Evolutionary conservation across 2,797 vertebrate genomes (phyloP), one percentile per base, ranked within the genome.

Genomic region (Muraenolepis orangiensis): DNA sequence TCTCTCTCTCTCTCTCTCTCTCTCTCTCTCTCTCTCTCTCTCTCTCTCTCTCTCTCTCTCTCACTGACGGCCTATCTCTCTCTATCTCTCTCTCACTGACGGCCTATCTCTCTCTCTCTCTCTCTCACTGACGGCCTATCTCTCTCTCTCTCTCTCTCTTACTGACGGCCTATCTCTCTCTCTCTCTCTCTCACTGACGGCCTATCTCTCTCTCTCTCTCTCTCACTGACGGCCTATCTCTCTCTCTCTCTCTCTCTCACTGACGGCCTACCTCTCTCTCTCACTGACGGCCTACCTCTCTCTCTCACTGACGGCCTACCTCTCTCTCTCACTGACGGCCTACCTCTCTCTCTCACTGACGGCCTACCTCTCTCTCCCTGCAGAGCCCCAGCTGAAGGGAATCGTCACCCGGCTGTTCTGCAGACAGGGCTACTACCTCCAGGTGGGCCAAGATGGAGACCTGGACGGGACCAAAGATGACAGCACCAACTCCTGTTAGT

Each of bases 331-430:
- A 51, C n/a, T n/a, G n/a, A n/a, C n/a, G n/a, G n/a, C n/a, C n/a
- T n/a, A n/a, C n/a, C 46, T 42, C 16, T 73, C 32, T 20, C 31
- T 66, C 32, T 40, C 26, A n/a, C n/a, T n/a, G n/a, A n/a, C n/a
- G n/a, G n/a, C n/a, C n/a, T n/a, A n/a, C 68, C 26, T 66, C 12
- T 71, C 20, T 76, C 34, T 72, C 20, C 66, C 46, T 42, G 10
- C 93, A 98, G 97, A 98, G 97, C 96, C 96, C 91, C 97, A 99
- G 94, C 97, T 99, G 94, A 99, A 98, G 96, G 97, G 97, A 86
- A 99, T 99, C 93, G 97, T 99, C 95, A 99, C 97, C 95, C 96
- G 97, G 94, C 96, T 99, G 95, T 98, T 98, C 93, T 98, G 97
- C 95, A 96, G 96, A 91, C 97, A 99, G 95, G 97, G 97, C 88